Evolutionary conservation across 2,113 vertebrate species (phyloP), one percentile per base, ranked within the genome.

Genomic region (Esox niger): DNA sequence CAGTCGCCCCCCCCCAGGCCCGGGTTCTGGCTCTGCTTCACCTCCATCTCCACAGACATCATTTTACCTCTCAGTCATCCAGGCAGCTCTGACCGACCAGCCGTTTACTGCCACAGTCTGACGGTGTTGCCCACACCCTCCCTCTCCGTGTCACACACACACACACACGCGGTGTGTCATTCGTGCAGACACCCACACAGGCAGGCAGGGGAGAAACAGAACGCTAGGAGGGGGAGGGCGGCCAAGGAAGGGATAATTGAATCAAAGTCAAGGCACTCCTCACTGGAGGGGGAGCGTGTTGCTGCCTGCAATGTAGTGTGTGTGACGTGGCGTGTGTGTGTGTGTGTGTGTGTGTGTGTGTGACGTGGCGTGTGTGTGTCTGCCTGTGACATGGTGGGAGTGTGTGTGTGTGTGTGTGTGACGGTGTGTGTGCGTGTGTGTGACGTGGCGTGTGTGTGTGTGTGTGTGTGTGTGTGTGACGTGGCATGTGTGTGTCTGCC

Each of bases 1-100:
- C 38, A 15, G 11, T 43, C 38, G 0, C 11, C 17, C 13, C 17
- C 38, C 17, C 38, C 13, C 38, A 15, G 38, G 38, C 38, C 5
- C 38, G 13, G 38, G 3, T 10, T 17, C 32, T 2, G 32, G 32
- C 32, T 33, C 38, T 43, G 38, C 82, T 87, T 81, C 85, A 88
- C 87, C 86, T 90, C 86, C 87, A 85, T 88, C 76, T 75, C 80
- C 70, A 43, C 15, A 43, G 75, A 85, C 81, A n/a, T 75, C 75
- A 43, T n/a, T 74, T 78, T 89, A 76, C 78, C 85, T 52, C n/a
- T n/a, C 47, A 21, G 7, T 52, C 17, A n/a, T 52, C 20, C n/a
- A n/a, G 2, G n/a, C n/a, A 23, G 20, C 47, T 21, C 47, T 15
- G 47, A 52, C 47, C 21, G 20, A 52, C 47, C n/a, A 52, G 20